Evolutionary conservation across 2,113 vertebrate genomes (phyloP).

Genomic region (Scortum barcoo): DNA sequence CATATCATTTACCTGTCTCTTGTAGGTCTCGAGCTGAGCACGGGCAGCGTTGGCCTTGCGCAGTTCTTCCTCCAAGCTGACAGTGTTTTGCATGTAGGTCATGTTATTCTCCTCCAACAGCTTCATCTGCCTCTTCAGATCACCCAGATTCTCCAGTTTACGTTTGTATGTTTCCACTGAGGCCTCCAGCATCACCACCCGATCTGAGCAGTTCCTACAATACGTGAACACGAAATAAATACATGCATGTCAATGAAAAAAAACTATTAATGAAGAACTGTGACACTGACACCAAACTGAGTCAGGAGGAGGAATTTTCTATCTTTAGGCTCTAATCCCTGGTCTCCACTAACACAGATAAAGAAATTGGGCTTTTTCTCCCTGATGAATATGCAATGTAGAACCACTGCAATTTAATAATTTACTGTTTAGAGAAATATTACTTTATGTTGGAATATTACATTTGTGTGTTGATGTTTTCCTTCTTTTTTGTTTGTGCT

Average conservation of each 20-base stretch:
- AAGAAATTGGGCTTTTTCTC: background rate
- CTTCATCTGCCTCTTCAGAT: conserved; percentile 95
- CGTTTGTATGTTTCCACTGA: conserved; percentile 95
- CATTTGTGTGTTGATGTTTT: background rate
- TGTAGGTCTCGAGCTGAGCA: conserved; percentile 94
- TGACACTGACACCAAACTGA: background rate
- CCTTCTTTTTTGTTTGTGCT: background rate
- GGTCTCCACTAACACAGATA: background rate
- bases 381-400: too few relatives aligned
- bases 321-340: background rate
- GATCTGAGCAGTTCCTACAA: conserved; percentile 89
- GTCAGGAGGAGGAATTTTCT: background rate
- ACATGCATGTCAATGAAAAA: background rate
- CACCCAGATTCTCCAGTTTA: conserved; percentile 95
- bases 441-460: background rate
- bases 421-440: background rate
- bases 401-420: too few relatives aligned
- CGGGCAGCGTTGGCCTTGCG: conserved; percentile 96
- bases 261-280: background rate
- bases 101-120: conserved; percentile 96
- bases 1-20: conserved; percentile 88
- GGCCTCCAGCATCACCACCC: conserved; percentile 93
- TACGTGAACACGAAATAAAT: background rate
- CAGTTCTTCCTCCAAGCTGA: conserved; percentile 95
- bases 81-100: conserved; percentile 97